Evolutionary conservation across 2,113 vertebrate species (phyloP).

Genomic region (Microtus richardsoni): DNA sequence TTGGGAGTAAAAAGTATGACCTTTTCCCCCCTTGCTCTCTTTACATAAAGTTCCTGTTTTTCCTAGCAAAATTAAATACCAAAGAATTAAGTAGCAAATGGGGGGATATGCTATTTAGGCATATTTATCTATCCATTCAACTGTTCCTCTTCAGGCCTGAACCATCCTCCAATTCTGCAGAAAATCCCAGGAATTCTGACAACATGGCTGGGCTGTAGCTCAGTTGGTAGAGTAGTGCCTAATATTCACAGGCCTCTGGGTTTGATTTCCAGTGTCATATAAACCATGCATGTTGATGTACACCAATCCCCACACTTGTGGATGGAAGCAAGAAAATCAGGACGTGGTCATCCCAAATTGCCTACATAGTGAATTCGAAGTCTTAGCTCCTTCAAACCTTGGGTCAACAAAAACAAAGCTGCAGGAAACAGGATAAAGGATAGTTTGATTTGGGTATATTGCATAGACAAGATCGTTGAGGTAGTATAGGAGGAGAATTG

Average conservation of each 20-base stretch:
- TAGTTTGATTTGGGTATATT: not conserved
- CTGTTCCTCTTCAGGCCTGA: not conserved
- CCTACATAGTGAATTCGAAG: not conserved
- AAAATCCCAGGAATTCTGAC: not conserved
- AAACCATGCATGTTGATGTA: not conserved
- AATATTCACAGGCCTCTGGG: not conserved
- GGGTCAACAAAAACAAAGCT: not conserved
- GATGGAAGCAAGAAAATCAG: not conserved
- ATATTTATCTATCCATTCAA: not conserved
- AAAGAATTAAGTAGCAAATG: constrained; percentile 21
- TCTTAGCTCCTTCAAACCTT: not conserved
- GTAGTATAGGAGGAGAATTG: not conserved
- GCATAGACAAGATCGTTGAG: not conserved
- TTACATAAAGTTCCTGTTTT: constrained; percentile 17
- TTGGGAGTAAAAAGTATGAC: not conserved
- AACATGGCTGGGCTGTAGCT: not conserved
- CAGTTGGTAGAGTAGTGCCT: not conserved
- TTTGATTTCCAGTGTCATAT: not conserved
- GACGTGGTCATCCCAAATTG: not conserved
- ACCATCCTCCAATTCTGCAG: not conserved
- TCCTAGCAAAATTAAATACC: constrained; percentile 26
- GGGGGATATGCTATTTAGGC: constrained; percentile 1
- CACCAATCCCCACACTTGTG: not conserved
- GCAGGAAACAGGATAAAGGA: not conserved
- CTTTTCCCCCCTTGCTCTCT: not conserved